Percentiles rank a stretch among this genome's conserved stretches.
These are phyloP conservation scores for Branchellion lobata DNA, from an alignment of 2,888 invertebrate species.

Conservation along the genomic window DNA sequence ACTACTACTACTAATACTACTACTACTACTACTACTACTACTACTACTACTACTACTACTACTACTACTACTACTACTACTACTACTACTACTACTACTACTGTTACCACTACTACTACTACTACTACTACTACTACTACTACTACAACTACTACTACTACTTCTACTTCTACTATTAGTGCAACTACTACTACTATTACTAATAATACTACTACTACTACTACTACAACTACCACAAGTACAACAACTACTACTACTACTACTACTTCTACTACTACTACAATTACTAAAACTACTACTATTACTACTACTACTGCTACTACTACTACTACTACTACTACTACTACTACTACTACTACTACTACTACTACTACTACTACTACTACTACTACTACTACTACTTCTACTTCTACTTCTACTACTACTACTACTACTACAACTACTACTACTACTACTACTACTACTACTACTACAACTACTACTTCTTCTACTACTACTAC, in stretches of 20 bases:
- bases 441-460: slow-evolving; percentile 48
- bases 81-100: no score
- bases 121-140: no score
- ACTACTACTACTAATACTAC: no score
- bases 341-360: slow-evolving; percentile 40
- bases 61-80: no score
- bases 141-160: no score
- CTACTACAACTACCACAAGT: slow-evolving; percentile 46
- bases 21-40: no score
- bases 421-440: slow-evolving; percentile 47
- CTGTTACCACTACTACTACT: no score
- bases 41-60: no score
- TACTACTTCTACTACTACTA: slow-evolving; percentile 47
- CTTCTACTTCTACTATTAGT: no score
- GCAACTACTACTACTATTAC: no score
- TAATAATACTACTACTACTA: not conserved
- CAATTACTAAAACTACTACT: slow-evolving; percentile 47
- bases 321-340: slow-evolving; percentile 47
- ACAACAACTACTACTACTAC: slow-evolving; percentile 47
- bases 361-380: not conserved
- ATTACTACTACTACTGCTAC: slow-evolving; percentile 48
- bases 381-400: slow-evolving; percentile 44
- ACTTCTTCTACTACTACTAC: slow-evolving; percentile 48
- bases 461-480: slow-evolving; percentile 47
- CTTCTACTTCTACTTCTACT: slow-evolving; percentile 46